These are phyloP conservation scores for Dynastes maya DNA, from an alignment of 2,888 invertebrate species.

Conservation along the genomic window DNA sequence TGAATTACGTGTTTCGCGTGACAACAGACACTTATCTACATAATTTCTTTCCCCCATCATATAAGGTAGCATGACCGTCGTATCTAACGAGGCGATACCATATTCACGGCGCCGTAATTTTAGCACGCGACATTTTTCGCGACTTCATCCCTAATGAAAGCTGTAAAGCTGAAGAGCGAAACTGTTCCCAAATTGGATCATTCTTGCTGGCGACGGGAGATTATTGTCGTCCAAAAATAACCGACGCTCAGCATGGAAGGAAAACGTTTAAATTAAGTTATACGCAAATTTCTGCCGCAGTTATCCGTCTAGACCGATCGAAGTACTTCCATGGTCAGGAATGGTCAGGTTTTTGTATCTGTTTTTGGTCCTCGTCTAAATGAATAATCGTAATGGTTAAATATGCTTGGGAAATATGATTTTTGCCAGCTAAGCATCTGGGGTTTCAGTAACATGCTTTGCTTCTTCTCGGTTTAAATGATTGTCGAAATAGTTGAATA, in stretches of 20 bases:
- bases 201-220: not conserved
- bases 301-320: not conserved
- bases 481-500: too few species aligned
- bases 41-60: not conserved
- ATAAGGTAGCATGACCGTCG: not conserved
- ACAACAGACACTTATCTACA: not conserved
- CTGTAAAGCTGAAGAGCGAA: not conserved
- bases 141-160: not conserved
- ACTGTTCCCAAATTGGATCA: conserved; percentile 28
- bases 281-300: conserved; percentile 8
- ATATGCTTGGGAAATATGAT: too few species aligned
- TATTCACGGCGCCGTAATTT: not conserved
- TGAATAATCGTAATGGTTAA: too few species aligned
- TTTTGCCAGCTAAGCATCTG: too few species aligned
- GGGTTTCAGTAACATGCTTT: too few species aligned
- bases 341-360: too few species aligned
- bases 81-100: not conserved
- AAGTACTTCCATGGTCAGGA: not conserved
- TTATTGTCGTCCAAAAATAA: not conserved
- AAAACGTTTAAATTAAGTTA: conserved; percentile 12
- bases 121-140: not conserved
- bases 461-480: too few species aligned
- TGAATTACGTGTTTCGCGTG: not conserved
- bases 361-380: too few species aligned
- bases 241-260: not conserved